phyloP scores from a whole-genome alignment of 2,888 invertebrate genomes.

The Andrena dorsata region DNA sequence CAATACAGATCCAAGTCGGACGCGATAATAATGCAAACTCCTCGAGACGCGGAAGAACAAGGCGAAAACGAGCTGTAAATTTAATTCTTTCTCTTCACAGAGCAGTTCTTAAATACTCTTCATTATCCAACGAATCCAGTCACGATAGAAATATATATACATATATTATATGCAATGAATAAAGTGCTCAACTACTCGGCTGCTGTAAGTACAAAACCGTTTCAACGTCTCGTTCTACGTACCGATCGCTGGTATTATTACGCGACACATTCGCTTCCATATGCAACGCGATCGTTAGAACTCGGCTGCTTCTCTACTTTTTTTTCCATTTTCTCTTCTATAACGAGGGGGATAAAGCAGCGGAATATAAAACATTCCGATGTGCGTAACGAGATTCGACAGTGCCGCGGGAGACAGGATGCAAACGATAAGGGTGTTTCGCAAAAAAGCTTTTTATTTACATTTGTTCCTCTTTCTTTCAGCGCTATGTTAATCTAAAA shows the following conservation, averaged over 20 bases:
- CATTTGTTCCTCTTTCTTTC: slow-evolving; percentile 71
- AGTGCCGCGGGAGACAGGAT: background rate
- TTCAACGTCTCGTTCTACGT: background rate
- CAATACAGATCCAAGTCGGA: background rate
- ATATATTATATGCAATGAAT: background rate
- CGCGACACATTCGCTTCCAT: background rate
- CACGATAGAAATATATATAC: background rate
- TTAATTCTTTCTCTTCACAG: background rate
- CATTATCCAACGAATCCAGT: background rate
- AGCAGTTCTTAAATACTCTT: background rate
- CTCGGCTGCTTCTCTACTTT: background rate
- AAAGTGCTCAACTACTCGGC: background rate
- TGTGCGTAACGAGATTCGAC: background rate
- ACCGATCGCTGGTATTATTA: background rate
- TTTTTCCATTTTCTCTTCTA: background rate
- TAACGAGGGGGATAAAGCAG: background rate
- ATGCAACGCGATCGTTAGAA: background rate
- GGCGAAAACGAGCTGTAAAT: background rate
- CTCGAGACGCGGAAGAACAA: background rate
- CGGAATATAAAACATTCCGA: background rate
- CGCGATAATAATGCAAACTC: background rate
- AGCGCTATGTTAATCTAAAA: slow-evolving; percentile 72
- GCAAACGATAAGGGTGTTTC: slow-evolving; percentile 59
- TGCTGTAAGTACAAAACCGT: background rate
- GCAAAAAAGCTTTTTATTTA: slow-evolving; percentile 76